Conservation (phyloP, 2,888 invertebrate species). For the Choristoneura rosaceana region DNA sequence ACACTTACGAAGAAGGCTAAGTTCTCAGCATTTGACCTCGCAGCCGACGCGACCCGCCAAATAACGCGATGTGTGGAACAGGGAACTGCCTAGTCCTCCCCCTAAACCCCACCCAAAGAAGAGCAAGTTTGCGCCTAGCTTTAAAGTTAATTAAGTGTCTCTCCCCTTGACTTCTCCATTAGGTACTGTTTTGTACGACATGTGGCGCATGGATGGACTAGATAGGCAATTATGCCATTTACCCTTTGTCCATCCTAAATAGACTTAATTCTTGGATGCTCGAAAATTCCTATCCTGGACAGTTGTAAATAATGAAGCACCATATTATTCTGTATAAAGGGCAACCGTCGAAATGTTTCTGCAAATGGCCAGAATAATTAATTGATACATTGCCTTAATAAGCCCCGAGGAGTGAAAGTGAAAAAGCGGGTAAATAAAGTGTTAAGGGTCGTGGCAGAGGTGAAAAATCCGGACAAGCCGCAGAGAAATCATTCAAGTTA, state of each 20-base stretch:
- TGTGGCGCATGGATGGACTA: slow-evolving; percentile 57
- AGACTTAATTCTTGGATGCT: background rate
- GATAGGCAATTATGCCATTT: slow-evolving; percentile 57
- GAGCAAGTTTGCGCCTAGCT: slow-evolving; percentile 68
- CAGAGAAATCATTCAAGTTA: slow-evolving; percentile 74
- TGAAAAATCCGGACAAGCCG: slow-evolving; percentile 72
- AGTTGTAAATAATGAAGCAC: slow-evolving; percentile 2
- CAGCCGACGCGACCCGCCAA: slow-evolving; percentile 57
- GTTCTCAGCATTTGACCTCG: slow-evolving; percentile 67
- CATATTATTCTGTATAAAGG: slow-evolving; percentile 23
- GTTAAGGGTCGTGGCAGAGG: slow-evolving; percentile 55
- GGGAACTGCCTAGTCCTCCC: slow-evolving; percentile 48
- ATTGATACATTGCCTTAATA: slow-evolving; percentile 39
- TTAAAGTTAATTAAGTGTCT: slow-evolving; percentile 77
- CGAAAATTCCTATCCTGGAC: slow-evolving; percentile 2
- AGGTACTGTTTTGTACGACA: slow-evolving; percentile 60
- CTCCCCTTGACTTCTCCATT: slow-evolving; percentile 55
- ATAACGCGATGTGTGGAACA: slow-evolving; percentile 63
- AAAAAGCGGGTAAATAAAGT: slow-evolving; percentile 55
- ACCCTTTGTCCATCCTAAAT: slow-evolving; percentile 44
- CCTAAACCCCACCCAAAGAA: slow-evolving; percentile 48
- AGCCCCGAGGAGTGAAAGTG: slow-evolving; percentile 36
- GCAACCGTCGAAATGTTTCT: slow-evolving; percentile 18
- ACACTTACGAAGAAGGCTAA: slow-evolving; percentile 64
- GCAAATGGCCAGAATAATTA: slow-evolving; percentile 33